These are phyloP conservation scores for Yponomeuta malinellus DNA, from an alignment of 2,888 invertebrate genomes.

Conservation along the genomic window DNA sequence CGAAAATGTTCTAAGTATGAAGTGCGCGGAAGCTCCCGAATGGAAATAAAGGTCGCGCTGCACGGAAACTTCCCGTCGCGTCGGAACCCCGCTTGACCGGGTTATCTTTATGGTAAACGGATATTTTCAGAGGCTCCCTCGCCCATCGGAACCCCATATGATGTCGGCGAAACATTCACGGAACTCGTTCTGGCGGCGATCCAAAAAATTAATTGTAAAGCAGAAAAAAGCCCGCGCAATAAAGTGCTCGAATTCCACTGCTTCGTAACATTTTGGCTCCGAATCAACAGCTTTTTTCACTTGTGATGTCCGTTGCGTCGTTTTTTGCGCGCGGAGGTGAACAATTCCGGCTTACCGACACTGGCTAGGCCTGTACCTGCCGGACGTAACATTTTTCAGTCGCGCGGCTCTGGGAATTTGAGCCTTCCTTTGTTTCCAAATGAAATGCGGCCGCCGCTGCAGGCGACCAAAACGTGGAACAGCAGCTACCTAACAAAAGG, in stretches of 20 bases:
- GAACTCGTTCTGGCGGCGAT: neutral
- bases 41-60: neutral
- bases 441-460: neutral
- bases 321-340: slow-evolving; percentile 9
- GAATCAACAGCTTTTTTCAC: slow-evolving; percentile 12
- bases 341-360: slow-evolving; percentile 2
- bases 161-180: neutral
- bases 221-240: slow-evolving; percentile 9
- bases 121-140: neutral
- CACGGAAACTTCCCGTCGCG: neutral
- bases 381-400: neutral
- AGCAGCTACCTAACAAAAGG: too few relatives aligned
- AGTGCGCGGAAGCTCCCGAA: neutral
- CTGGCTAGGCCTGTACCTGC: neutral
- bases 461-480: neutral
- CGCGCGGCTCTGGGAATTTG: neutral
- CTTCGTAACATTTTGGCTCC: slow-evolving; percentile 11
- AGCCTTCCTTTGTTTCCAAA: neutral
- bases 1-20: neutral
- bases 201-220: slow-evolving; percentile 13
- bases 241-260: slow-evolving; percentile 11
- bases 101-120: slow-evolving; percentile 1
- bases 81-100: neutral
- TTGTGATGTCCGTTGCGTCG: neutral
- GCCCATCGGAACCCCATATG: neutral